phyloP scores from a whole-genome alignment of 2,888 invertebrate genomes.

The Aphidius colemani region DNA sequence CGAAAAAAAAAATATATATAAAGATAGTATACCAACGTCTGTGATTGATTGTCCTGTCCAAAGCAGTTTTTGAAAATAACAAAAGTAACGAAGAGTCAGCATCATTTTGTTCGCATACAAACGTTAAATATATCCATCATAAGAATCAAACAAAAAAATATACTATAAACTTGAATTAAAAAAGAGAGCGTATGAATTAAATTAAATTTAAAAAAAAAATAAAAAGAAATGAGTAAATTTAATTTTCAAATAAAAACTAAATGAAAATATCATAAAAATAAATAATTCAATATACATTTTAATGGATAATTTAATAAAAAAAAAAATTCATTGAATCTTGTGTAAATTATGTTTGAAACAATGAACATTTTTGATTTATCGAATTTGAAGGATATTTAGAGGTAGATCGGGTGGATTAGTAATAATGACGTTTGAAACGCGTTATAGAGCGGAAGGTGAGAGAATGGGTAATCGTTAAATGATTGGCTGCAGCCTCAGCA shows the following conservation, averaged over 20 bases:
- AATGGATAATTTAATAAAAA: too few relatives aligned
- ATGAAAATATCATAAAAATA: too few relatives aligned
- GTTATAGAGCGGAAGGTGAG: constrained; percentile 52
- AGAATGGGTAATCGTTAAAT: constrained; percentile 58
- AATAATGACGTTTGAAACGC: constrained; percentile 54
- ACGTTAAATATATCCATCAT: not conserved
- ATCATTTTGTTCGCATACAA: not conserved
- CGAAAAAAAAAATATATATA: not conserved
- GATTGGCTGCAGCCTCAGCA: constrained; percentile 53
- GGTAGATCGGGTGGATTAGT: constrained; percentile 41
- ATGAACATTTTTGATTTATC: not conserved
- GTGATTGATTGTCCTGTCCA: constrained; percentile 59
- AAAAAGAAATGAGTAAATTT: too few relatives aligned
- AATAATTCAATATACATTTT: too few relatives aligned
- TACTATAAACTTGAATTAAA: not conserved
- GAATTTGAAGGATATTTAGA: not conserved
- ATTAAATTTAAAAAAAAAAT: not conserved
- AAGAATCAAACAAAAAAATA: not conserved
- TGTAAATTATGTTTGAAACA: too few relatives aligned
- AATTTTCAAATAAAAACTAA: too few relatives aligned
- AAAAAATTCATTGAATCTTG: too few relatives aligned
- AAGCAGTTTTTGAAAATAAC: constrained; percentile 48
- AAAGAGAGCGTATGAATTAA: not conserved
- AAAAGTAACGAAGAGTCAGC: constrained; percentile 52
- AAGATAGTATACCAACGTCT: constrained; percentile 31